These are phyloP conservation scores for Stictonetta naevosa DNA, from an alignment of 2,113 vertebrate species.

Conservation along the genomic window DNA sequence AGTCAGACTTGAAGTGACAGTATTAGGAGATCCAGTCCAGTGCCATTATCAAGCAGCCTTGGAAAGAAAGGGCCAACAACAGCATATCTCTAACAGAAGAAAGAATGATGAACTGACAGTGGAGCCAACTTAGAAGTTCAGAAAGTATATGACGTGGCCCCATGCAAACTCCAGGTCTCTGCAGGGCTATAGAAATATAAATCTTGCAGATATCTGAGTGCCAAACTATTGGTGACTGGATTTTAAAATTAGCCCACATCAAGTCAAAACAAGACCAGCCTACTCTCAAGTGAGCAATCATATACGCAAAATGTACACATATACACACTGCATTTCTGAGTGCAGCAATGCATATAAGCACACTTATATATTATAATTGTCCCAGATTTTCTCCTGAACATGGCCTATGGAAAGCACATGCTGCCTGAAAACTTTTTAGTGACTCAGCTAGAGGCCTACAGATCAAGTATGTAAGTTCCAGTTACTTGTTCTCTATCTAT, in stretches of 20 bases:
- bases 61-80: not conserved
- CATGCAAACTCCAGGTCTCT: not conserved
- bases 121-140: not conserved
- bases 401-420: not conserved
- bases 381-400: not conserved
- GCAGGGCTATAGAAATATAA: not conserved
- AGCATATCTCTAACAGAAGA: not conserved
- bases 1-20: not conserved
- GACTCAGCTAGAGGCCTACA: not conserved
- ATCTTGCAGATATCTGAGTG: not conserved
- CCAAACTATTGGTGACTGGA: not conserved
- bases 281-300: not conserved
- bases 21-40: not conserved
- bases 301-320: not conserved
- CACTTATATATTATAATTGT: not conserved
- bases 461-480: conserved; percentile 8
- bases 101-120: not conserved
- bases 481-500: conserved; percentile 8
- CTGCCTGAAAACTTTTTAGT: not conserved
- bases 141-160: not conserved
- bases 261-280: not conserved
- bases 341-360: not conserved
- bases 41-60: not conserved
- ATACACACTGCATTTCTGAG: not conserved
- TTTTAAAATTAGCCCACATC: not conserved